phyloP scores from a whole-genome alignment of 2,113 vertebrate genomes.

The Hydropotes inermis region DNA sequence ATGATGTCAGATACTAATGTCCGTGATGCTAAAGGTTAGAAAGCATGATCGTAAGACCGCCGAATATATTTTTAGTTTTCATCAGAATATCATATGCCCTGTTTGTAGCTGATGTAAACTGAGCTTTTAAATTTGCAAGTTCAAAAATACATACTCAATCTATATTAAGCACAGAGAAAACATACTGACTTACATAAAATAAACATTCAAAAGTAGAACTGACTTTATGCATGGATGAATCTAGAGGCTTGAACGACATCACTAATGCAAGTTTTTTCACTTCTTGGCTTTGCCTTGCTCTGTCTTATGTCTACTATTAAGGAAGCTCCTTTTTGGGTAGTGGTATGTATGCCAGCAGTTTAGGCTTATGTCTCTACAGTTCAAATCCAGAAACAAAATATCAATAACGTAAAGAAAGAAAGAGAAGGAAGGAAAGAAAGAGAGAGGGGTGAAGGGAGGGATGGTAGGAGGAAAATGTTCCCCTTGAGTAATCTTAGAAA shows the following conservation, averaged over 20 bases:
- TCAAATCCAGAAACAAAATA: neutral
- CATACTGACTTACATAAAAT: neutral
- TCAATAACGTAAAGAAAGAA: rapidly evolving
- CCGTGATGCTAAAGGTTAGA: neutral
- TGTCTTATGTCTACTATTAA: neutral
- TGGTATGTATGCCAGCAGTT: neutral
- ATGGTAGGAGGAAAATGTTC: neutral
- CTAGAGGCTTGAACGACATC: neutral
- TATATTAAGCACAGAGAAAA: neutral
- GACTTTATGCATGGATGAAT: neutral
- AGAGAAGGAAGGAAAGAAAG: neutral
- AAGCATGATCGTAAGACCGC: neutral
- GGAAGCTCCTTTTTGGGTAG: neutral
- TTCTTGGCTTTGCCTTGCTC: neutral
- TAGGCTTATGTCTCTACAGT: neutral
- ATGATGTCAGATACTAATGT: constrained; percentile 3
- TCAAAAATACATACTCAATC: neutral
- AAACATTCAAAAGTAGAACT: neutral
- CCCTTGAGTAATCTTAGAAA: neutral
- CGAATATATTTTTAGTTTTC: neutral
- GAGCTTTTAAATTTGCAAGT: neutral
- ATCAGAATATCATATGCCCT: neutral
- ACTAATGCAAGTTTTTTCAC: neutral
- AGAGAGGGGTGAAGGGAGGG: rapidly evolving
- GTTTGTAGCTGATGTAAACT: neutral